These are phyloP conservation scores for Macropus fuliginosus DNA, from an alignment of 2,797 vertebrate genomes.

Conservation along the genomic window DNA sequence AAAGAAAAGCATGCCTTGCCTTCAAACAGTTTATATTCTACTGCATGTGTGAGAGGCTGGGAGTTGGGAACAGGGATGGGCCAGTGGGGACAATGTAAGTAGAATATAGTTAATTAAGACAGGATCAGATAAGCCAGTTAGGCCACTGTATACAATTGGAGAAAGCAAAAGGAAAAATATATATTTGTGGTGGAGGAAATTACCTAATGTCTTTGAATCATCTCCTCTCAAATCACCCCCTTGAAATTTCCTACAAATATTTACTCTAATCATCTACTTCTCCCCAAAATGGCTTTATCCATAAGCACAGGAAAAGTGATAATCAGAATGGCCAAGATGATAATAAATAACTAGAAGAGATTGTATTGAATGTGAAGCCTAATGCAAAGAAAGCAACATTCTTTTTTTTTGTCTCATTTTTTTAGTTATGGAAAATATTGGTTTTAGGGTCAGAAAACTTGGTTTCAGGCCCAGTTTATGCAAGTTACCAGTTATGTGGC, in stretches of 20 bases:
- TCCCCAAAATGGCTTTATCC: slow-evolving; percentile 54
- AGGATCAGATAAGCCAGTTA: slow-evolving; percentile 51
- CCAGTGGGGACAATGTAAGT: background rate
- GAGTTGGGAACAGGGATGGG: background rate
- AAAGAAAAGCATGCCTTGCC: background rate
- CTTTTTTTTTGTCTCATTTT: background rate
- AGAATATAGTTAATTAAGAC: slow-evolving; percentile 13
- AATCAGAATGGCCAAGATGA: slow-evolving; percentile 44
- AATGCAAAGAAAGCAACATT: slow-evolving; percentile 4
- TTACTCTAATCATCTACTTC: slow-evolving; percentile 24
- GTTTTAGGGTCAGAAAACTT: background rate
- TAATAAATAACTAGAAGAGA: slow-evolving; percentile 27
- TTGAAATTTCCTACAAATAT: background rate
- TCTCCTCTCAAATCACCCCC: slow-evolving; percentile 31
- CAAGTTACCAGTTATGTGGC: background rate
- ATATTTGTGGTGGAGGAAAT: slow-evolving; percentile 18
- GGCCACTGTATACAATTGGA: slow-evolving; percentile 50
- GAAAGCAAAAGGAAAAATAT: slow-evolving; percentile 58
- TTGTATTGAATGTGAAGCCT: background rate
- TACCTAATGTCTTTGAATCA: slow-evolving; percentile 59
- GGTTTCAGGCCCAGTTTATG: background rate
- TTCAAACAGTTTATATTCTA: background rate
- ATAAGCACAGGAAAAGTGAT: slow-evolving; percentile 61
- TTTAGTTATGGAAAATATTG: background rate
- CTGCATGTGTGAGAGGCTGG: background rate